These are phyloP conservation scores for Oxycera nigricornis DNA, from an alignment of 2,888 invertebrate genomes.

Conservation along the genomic window DNA sequence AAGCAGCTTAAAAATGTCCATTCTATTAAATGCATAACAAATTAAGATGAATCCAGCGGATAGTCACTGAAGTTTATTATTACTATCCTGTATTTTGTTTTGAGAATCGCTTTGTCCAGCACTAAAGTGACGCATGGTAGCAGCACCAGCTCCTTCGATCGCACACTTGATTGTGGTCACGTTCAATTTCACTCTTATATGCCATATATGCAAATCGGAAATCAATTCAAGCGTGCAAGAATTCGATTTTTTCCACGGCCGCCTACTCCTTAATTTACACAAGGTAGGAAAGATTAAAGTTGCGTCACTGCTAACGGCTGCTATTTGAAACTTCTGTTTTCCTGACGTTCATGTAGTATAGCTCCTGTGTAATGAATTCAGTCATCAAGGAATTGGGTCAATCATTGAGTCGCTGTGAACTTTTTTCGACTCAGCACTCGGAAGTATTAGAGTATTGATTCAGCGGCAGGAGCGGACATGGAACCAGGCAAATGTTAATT, in stretches of 20 bases:
- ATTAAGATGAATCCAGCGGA: no score
- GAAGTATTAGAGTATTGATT: slow-evolving; percentile 1
- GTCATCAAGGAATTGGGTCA: neutral
- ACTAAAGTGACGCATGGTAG: no score
- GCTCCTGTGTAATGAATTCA: neutral
- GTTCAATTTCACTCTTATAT: slow-evolving; percentile 23
- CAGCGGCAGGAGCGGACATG: neutral
- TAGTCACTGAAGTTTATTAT: no score
- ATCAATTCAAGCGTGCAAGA: slow-evolving; percentile 28
- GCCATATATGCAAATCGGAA: slow-evolving; percentile 20
- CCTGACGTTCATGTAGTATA: neutral
- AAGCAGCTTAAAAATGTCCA: no score
- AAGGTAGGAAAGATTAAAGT: neutral
- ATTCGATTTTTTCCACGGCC: slow-evolving; percentile 9
- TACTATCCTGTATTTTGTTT: no score
- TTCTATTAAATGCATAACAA: no score
- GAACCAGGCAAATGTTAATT: slow-evolving; percentile 13
- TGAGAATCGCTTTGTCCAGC: no score
- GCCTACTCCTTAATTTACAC: neutral
- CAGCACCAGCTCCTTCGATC: no score
- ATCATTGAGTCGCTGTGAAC: neutral
- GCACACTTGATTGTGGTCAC: no score
- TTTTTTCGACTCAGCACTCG: neutral
- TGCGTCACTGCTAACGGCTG: neutral
- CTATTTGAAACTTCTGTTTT: neutral